Evolutionary conservation across 1,140 invertebrate genomes (phyloP), one percentile per base, ranked within the genome.

Genomic region (Pentalonia nigronervosa): DNA sequence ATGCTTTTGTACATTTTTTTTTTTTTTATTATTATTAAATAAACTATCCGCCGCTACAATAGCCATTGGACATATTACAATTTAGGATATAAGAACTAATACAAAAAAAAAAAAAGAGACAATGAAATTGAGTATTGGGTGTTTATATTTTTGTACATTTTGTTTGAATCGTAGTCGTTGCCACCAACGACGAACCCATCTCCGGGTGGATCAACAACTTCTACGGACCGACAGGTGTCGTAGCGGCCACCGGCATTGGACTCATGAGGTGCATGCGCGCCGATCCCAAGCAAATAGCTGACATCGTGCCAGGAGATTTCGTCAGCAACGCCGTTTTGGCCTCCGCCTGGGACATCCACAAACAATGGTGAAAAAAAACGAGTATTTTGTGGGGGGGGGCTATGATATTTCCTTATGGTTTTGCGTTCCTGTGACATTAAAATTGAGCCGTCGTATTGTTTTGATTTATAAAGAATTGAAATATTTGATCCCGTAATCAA

Each of bases 171-270:
- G 56, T 25, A 97, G 98, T 99, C 48, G 96, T 98, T 41, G 97
- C 98, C 1, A 97, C 98, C 2, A 97, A 97, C 95, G 96, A 96
- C 91, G 98, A 98, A 94, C 97, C 97, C 1, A 91, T 97, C 0
- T 94, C 95, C 21, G 97, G 97, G 56, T 99, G 98, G 98, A 97
- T 98, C 86, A 98, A 99, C 95, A 98, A 98, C 95, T 96, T 97
- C 94, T 98, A 98, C 95, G 98, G 98, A 50, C 96, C 97, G 1
- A 97, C 96, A 93, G 98, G 97, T 36, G 96, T 97, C 0, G 95
- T 96, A 0, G 95, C 96, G 7, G 94, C 91, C 1, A 95, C 95
- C 87, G 96, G 96, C 23, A 96, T 96, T 94, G 97, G 97, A 86
- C 94, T 98, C 56, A 95, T 97, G 53, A 95, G 96, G 93, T 96